phyloP scores from a whole-genome alignment of 1,140 invertebrate species.

The Heliconius nattereri region DNA sequence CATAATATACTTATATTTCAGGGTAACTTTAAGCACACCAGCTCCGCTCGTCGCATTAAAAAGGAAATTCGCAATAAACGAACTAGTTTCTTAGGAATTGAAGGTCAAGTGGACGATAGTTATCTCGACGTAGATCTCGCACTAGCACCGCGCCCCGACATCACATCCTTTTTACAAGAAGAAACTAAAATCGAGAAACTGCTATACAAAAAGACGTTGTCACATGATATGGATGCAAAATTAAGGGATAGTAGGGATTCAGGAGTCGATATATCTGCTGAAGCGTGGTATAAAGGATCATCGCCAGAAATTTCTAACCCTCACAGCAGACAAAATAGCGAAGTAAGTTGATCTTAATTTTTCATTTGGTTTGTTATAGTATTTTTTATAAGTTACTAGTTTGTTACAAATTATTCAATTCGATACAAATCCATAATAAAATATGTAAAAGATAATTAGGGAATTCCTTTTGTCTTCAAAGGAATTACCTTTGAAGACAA shows the following conservation, averaged over 20 bases:
- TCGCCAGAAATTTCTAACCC: slow-evolving; percentile 85
- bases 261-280: slow-evolving; percentile 86
- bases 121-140: slow-evolving; percentile 85
- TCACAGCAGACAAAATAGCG: slow-evolving; percentile 89
- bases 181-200: slow-evolving; percentile 90
- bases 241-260: slow-evolving; percentile 87
- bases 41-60: slow-evolving; percentile 92
- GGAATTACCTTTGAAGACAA: too few species aligned
- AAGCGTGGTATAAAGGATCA: slow-evolving; percentile 83
- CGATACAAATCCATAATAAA: too few species aligned
- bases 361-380: too few species aligned
- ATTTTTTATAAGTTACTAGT: background rate
- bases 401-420: too few species aligned
- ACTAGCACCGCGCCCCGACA: slow-evolving; percentile 89
- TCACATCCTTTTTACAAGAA: slow-evolving; percentile 89
- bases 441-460: too few species aligned
- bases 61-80: slow-evolving; percentile 91
- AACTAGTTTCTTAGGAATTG: slow-evolving; percentile 92
- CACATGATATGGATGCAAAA: slow-evolving; percentile 81
- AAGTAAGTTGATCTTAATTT: slow-evolving; percentile 64
- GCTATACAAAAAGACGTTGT: slow-evolving; percentile 83
- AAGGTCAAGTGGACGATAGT: slow-evolving; percentile 86
- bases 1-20: slow-evolving; percentile 42
- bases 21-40: slow-evolving; percentile 86
- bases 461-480: too few species aligned